Base-by-base conservation (phyloP, 2,888 invertebrate genomes). In the Cryptocheilus praepositus region DNA sequence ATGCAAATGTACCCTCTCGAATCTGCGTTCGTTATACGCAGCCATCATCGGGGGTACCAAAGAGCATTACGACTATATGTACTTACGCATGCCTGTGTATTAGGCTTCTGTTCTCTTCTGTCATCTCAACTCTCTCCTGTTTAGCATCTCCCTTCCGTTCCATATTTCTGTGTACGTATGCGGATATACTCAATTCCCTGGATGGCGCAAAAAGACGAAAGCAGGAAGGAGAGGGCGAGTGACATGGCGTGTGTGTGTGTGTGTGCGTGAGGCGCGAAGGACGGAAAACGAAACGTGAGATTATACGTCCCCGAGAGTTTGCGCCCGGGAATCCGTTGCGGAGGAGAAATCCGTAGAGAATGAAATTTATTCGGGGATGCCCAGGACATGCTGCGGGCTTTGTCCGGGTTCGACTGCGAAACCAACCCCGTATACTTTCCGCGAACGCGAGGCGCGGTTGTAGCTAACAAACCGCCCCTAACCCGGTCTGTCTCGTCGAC, bases 341-440 rank as follows among this genome's bases (percentile, higher is more conserved):
- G 45, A n/a, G 15, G 56, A 52, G 64, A 59, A 54, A 43, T 61
- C 54, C 53, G 63, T 45, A 43, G 62, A 52, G 62, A 36, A 68
- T 56, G 63, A 52, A 72, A 70, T 69, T 70, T 67, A 72, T 72
- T 70, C 67, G 52, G 62, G 54, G 21, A 62, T 57, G 62, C 51
- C 55, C 56, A 51, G 62, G 55, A 55, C 36, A 62, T 57, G 62
- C 56, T 52, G 49, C 44, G 55, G 28, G 25, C 36, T 49, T 18
- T 36, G 36, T 36, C 49, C 49, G 49, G 49, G 49, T 49, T 49
- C 49, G 49, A 49, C 16, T 5, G 49, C n/a, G 49, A 49, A n/a
- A 49, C 11, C 49, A n/a, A 13, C 49, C 49, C 49, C n/a, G n/a
- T 13, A 16, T 16, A 49, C 18, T 49, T 18, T 49, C 36, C n/a